Evolutionary conservation across 2,797 vertebrate genomes (phyloP).

Genomic region (Pangasius krempfi): DNA sequence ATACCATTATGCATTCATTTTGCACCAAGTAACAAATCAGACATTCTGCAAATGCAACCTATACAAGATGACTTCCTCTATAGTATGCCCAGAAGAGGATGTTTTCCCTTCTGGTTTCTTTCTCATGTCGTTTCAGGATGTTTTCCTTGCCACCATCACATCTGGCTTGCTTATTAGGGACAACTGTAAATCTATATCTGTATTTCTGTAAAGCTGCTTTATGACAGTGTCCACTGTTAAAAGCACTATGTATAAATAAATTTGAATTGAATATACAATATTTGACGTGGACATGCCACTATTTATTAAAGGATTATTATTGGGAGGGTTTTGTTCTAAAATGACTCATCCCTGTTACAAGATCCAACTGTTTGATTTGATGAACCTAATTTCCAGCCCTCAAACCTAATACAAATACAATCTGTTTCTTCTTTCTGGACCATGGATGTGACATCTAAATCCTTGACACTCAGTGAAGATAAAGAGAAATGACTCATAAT

Average conservation of each 20-base stretch:
- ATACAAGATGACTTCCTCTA: background rate
- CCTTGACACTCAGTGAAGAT: slow-evolving; percentile 26
- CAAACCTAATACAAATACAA: slow-evolving; percentile 9
- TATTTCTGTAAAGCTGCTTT: background rate
- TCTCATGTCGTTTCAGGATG: background rate
- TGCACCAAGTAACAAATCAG: background rate
- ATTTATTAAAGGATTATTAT: background rate
- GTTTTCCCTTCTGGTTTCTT: background rate
- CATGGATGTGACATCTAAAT: background rate
- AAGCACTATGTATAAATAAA: background rate
- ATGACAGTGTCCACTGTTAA: background rate
- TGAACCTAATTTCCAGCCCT: slow-evolving; percentile 8
- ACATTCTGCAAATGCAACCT: background rate
- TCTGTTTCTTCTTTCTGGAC: slow-evolving; percentile 29
- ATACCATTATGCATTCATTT: background rate
- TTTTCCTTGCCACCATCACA: background rate
- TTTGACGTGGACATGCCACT: background rate
- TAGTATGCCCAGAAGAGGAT: background rate
- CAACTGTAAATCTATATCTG: background rate
- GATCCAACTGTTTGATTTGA: slow-evolving; percentile 13
- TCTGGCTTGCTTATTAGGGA: background rate
- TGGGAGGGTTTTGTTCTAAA: background rate
- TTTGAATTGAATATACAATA: background rate
- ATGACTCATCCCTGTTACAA: background rate
- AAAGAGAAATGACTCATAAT: slow-evolving; percentile 43